phyloP scores from a whole-genome alignment of 2,888 invertebrate species.

The Danaus chrysippus region DNA sequence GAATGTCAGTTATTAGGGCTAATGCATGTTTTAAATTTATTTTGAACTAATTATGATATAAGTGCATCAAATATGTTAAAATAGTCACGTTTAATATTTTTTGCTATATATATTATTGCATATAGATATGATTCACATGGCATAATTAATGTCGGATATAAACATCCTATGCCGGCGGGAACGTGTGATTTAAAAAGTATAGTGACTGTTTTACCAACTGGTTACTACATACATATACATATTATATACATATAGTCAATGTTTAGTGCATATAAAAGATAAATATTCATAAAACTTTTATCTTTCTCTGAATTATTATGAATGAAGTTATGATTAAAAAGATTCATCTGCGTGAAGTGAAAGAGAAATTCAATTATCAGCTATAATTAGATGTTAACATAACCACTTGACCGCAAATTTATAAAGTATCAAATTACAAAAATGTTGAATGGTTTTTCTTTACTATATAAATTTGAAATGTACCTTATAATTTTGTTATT shows the following conservation, averaged over 20 bases:
- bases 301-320: no score
- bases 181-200: conserved; percentile 26
- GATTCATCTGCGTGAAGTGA: conserved; percentile 49
- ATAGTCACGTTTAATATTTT: no score
- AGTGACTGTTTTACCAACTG: conserved; percentile 19
- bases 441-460: conserved; percentile 53
- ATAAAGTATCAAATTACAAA: conserved; percentile 56
- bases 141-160: conserved; percentile 58
- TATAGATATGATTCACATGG: conserved; percentile 12
- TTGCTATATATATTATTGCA: no score
- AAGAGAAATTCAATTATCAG: conserved; percentile 49
- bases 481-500: conserved; percentile 9
- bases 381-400: conserved; percentile 50
- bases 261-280: no score
- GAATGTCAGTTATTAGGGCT: neutral
- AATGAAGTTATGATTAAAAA: conserved; percentile 11
- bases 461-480: conserved; percentile 46
- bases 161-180: conserved; percentile 52
- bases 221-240: conserved; percentile 9
- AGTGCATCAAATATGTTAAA: no score
- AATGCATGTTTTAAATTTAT: neutral
- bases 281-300: no score
- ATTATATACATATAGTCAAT: neutral
- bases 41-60: neutral
- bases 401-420: conserved; percentile 64